phyloP scores from a whole-genome alignment of 30 jellyfish, hydroid and myxozoan species.

The Morbakka virulenta region DNA sequence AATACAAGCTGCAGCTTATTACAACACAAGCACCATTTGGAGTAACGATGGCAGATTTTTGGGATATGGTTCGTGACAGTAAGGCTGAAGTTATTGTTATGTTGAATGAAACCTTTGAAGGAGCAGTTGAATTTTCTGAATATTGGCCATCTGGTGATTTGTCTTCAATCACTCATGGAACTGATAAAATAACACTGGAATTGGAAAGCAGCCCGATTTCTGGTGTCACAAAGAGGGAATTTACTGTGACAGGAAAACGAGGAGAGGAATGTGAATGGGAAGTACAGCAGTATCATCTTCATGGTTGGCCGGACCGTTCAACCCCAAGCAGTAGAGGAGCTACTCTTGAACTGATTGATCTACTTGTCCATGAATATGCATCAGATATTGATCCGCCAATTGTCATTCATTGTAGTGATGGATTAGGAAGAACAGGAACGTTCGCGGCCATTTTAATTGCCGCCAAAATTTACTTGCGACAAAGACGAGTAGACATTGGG shows the following conservation, averaged over 20 bases:
- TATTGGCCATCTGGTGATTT: constrained; percentile 54
- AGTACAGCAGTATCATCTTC: constrained; percentile 66
- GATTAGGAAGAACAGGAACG: constrained; percentile 77
- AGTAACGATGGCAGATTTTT: constrained; percentile 64
- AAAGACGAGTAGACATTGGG: constrained; percentile 41
- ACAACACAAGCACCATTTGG: constrained; percentile 89
- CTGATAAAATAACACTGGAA: constrained; percentile 31
- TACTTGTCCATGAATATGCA: constrained; percentile 19
- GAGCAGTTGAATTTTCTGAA: constrained; percentile 15
- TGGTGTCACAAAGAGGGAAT: constrained; percentile 53
- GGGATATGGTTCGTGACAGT: constrained; percentile 66
- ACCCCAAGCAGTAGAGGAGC: constrained; percentile 46
- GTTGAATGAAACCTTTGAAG: constrained; percentile 59
- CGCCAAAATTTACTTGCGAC: constrained; percentile 14
- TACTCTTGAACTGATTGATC: constrained; percentile 22
- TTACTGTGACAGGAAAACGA: constrained; percentile 16
- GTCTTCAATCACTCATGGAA: constrained; percentile 28
- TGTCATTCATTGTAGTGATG: constrained; percentile 79
- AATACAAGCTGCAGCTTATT: constrained; percentile 23
- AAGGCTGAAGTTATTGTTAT: constrained; percentile 52
- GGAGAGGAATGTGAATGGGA: constrained; percentile 26
- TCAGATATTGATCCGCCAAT: constrained; percentile 45
- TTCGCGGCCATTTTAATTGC: constrained; percentile 38
- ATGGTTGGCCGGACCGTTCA: constrained; percentile 55
- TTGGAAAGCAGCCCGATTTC: constrained; percentile 59